Evolutionary conservation across 2,888 invertebrate genomes (phyloP), one percentile per base, ranked within the genome.

Genomic region (Tortrix viridana): DNA sequence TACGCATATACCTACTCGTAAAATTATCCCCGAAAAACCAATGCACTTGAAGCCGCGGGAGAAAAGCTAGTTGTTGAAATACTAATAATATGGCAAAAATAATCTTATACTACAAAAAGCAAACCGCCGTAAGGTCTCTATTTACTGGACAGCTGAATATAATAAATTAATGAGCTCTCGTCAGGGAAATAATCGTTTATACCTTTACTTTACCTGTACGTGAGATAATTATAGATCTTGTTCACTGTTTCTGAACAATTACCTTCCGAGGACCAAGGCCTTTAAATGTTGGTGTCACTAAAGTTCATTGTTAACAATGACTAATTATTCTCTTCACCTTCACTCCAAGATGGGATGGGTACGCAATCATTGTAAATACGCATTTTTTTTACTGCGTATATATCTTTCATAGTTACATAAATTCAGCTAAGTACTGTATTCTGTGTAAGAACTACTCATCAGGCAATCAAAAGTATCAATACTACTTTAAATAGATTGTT

Each of bases 391-490:
- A 32, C 3, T 3, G 32, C 32, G 12, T 32, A 12, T 32, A n/a
- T 32, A 3, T 32, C 9, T 32, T 32, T 32, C 32, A 32, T 32
- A 32, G 32, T 32, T 12, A 32, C 32, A 12, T 32, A 32, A 32
- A 9, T 12, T 9, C 32, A 32, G 32, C 32, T 2, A 12, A 32
- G 12, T 32, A 12, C 26, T 32, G 32, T 12, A 32, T 32, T 26
- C 3, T 32, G 32, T 32, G 12, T 6, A 41, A n/a, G 26, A 23
- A 4, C 4, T n/a, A 44, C 26, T 66, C 52, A 66, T 69, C 53
- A 61, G 62, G 77, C 71, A 72, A 75, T 76, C 73, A 71, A 70
- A 75, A 80, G 79, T 80, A 81, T 79, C 80, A 76, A 77, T 32
- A 54, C n/a, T 12, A 50, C n/a, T 70, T 71, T 70, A 70, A 80